Conservation (phyloP, 2,113 vertebrate genomes). For the Atractosteus spatula region DNA sequence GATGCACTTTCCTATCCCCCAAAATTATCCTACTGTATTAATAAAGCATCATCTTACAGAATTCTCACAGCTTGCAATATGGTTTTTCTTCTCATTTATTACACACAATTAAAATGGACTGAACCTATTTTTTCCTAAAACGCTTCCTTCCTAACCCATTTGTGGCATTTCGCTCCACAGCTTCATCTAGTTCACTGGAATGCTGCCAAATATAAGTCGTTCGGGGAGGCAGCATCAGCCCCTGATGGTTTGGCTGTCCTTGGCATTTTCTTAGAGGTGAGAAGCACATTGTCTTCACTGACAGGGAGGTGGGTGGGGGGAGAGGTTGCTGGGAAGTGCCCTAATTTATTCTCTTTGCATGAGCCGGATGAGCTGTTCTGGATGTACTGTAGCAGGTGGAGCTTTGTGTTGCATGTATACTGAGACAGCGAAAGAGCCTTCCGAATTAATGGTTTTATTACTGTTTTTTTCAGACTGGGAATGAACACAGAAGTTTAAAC, state of each 20-base stretch:
- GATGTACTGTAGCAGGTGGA: too few relatives aligned
- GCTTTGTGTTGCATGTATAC: neutral
- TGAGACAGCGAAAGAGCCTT: neutral
- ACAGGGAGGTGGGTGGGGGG: too few relatives aligned
- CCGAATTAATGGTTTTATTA: neutral
- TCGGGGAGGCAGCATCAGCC: conserved; percentile 79
- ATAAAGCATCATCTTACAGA: too few relatives aligned
- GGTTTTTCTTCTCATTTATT: too few relatives aligned
- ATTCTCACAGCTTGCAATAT: too few relatives aligned
- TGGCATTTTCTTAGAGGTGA: conserved; percentile 90
- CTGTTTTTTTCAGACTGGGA: conserved; percentile 69
- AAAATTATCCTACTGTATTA: too few relatives aligned
- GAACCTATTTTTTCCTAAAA: too few relatives aligned
- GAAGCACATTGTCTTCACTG: conserved; percentile 19
- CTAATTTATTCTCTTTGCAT: neutral
- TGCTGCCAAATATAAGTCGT: conserved; percentile 81
- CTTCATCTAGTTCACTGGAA: conserved; percentile 98
- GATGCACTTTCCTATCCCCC: neutral
- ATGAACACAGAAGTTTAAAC: conserved; percentile 80
- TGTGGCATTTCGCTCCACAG: conserved; percentile 49
- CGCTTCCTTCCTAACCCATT: conserved; percentile 5
- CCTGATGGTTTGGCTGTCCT: conserved; percentile 90
- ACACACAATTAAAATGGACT: too few relatives aligned
- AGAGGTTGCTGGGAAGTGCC: neutral
- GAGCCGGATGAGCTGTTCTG: too few relatives aligned